Conservation (phyloP, 2,797 vertebrate genomes). For the Sebastes vulpes region DNA sequence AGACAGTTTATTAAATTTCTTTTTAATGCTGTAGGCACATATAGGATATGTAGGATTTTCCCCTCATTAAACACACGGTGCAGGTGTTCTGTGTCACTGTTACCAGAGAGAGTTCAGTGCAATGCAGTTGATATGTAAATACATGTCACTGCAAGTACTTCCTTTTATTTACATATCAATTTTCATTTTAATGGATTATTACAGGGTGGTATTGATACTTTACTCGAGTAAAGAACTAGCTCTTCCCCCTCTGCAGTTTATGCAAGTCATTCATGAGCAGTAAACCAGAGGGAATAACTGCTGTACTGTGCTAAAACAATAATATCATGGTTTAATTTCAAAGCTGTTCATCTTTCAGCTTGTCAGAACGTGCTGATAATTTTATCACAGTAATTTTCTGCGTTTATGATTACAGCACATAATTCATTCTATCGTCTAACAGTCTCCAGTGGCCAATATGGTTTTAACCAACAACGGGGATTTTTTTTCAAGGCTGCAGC, state of each 20-base stretch:
- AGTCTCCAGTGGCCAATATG: not conserved
- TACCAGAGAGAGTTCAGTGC: not conserved
- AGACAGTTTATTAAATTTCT: not conserved
- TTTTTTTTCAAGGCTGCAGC: constrained; percentile 8
- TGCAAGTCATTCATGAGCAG: not conserved
- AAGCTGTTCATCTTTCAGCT: not conserved
- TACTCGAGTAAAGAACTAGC: not conserved
- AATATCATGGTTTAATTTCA: not conserved
- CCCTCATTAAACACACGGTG: not conserved
- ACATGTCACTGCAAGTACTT: not conserved
- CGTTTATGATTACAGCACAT: not conserved
- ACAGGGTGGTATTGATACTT: not conserved
- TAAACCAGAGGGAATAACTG: not conserved
- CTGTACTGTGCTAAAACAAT: not conserved
- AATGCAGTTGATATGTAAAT: not conserved
- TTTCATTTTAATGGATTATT: not conserved
- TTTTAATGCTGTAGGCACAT: constrained; percentile 8
- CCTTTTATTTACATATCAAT: not conserved
- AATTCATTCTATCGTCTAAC: not conserved
- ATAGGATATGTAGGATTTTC: not conserved
- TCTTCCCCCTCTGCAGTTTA: not conserved
- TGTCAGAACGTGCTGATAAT: constrained; percentile 5
- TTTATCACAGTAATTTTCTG: not conserved
- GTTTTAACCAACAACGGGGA: not conserved
- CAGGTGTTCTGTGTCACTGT: constrained; percentile 1